Evolutionary conservation across 2,113 vertebrate species (phyloP).

Genomic region (Pedionomus torquatus): DNA sequence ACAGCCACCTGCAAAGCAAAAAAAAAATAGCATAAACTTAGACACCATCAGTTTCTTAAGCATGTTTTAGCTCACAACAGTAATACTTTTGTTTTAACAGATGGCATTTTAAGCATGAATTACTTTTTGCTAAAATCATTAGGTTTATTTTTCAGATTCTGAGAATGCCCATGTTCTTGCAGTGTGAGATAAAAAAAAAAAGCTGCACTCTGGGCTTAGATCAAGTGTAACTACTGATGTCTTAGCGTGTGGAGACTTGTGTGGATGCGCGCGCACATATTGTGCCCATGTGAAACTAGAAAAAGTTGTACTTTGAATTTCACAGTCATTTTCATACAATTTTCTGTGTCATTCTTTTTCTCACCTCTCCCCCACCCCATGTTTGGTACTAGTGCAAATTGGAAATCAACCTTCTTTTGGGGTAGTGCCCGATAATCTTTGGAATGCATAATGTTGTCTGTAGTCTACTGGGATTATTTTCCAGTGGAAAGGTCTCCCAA

Average conservation of each 20-base stretch:
- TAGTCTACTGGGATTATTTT: not conserved
- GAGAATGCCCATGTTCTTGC: not conserved
- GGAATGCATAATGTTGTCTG: not conserved
- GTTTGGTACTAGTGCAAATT: not conserved
- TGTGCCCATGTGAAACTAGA: not conserved
- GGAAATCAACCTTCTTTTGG: not conserved
- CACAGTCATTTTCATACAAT: not conserved
- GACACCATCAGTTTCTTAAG: not conserved
- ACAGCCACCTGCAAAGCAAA: not conserved
- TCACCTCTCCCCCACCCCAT: too few species aligned
- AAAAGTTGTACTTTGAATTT: not conserved
- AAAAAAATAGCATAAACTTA: not conserved
- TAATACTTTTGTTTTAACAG: not conserved
- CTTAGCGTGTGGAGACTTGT: not conserved
- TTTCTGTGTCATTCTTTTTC: not conserved
- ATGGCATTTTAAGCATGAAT: not conserved
- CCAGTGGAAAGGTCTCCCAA: not conserved
- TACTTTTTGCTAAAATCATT: not conserved
- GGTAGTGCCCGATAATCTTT: not conserved
- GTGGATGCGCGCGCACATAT: not conserved
- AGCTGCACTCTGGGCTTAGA: not conserved
- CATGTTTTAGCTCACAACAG: not conserved
- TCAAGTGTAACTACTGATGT: not conserved
- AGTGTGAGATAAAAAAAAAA: not conserved
- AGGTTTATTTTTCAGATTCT: not conserved